Base-by-base conservation (phyloP, 2,797 vertebrate species). In the Anas acuta region DNA sequence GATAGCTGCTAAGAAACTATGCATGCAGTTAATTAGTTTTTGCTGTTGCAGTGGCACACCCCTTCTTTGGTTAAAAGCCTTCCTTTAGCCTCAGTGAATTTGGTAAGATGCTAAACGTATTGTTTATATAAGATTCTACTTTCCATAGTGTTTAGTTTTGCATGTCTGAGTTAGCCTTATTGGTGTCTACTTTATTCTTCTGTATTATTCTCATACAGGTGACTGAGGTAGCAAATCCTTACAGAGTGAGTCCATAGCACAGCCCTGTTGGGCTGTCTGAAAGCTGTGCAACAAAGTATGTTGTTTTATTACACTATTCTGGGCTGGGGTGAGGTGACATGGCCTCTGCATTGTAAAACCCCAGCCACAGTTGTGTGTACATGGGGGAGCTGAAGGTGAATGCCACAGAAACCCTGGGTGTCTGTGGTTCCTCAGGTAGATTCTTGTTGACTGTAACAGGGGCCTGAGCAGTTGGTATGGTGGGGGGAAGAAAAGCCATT, bases 401-500 rank as follows among this genome's bases (percentile, higher is more conserved):
- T 4, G 66, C 54, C 51, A 8, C 56, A 20, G 62, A 18, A 9
- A 2, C 30, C 13, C 41, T 25, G 7, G 0, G 16, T 2, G 3
- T 1, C 39, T 8, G 67, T 2, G 18, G 16, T 3, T 39, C 73
- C 6, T 7, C 53, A 26, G 39, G n/a, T 17, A 1, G 2, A 12
- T 25, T 3, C 7, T 57, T n/a, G 70, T 53, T 16, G 47, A 23
- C 47, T 49, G 22, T 49, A 54, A 10, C 9, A 14, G 32, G 19
- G 26, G 4, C 7, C 0, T 3, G 37, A 30, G 11, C 22, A 7
- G 13, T 4, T 54, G 3, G 11, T 28, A 18, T 17, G 41, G 41
- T 43, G 17, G 41, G 41, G 41, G 41, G 41, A 28, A 7, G 5
- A 4, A 21, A 13, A 5, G 13, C 8, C 0, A 12, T 1, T 0